Evolutionary conservation across 2,797 vertebrate species (phyloP).

Genomic region (Nyctibius grandis): DNA sequence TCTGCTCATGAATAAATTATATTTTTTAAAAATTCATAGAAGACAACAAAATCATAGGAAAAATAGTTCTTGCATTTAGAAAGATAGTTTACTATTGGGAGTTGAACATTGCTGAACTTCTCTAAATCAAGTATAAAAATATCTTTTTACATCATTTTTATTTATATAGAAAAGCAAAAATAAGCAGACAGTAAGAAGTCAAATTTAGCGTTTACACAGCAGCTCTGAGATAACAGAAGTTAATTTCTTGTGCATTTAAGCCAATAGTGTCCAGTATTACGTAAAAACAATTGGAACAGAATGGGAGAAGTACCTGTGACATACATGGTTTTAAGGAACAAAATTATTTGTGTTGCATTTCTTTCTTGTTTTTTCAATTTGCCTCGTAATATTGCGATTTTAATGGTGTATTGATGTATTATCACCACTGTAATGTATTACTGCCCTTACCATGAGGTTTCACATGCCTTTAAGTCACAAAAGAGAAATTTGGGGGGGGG

Average conservation of each 20-base stretch:
- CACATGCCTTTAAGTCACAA: neutral
- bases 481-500: neutral
- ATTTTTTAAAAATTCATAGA: slow-evolving; percentile 59
- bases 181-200: neutral
- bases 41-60: slow-evolving; percentile 39
- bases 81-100: slow-evolving; percentile 32
- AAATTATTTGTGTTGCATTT: neutral
- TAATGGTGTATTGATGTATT: neutral
- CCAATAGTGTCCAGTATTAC: neutral
- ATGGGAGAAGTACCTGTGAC: neutral
- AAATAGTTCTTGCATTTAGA: slow-evolving; percentile 50
- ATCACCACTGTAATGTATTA: neutral
- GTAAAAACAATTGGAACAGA: neutral
- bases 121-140: slow-evolving; percentile 61
- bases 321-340: neutral
- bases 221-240: neutral
- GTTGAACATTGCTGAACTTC: slow-evolving; percentile 42
- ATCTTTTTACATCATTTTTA: slow-evolving; percentile 25
- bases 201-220: neutral
- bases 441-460: neutral
- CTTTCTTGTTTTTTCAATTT: neutral
- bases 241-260: neutral
- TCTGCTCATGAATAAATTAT: slow-evolving; percentile 67
- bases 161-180: neutral
- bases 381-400: neutral